phyloP scores from a whole-genome alignment of 2,888 invertebrate species.

The Arge pagana region DNA sequence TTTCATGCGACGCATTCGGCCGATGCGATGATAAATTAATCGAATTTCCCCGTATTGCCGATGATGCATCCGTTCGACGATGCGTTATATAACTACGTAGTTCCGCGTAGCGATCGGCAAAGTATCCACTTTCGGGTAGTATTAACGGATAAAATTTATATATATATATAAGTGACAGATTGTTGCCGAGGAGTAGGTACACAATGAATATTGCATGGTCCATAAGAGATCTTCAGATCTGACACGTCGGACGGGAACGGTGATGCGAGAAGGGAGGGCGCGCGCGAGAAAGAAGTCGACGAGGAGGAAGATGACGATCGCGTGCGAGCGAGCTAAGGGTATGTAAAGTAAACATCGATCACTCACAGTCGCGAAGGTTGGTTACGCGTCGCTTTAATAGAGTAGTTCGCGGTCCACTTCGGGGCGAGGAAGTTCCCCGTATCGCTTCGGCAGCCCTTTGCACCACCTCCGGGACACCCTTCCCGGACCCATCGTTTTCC shows the following conservation, averaged over 20 bases:
- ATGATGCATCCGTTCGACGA: constrained; percentile 19
- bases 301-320: not conserved
- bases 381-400: constrained; percentile 11
- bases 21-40: no score
- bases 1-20: no score
- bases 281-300: constrained; percentile 12
- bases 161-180: not conserved
- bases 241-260: no score
- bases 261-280: constrained; percentile 10
- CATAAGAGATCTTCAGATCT: no score
- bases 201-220: constrained; percentile 19
- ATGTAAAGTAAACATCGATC: constrained; percentile 46
- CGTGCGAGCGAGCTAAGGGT: constrained; percentile 27
- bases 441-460: no score
- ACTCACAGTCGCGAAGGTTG: constrained; percentile 42
- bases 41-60: no score
- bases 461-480: no score
- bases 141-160: constrained; percentile 1
- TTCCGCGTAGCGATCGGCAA: constrained; percentile 8
- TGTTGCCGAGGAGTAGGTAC: constrained; percentile 8
- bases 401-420: no score
- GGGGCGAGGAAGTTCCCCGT: no score
- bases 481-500: no score
- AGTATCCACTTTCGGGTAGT: constrained; percentile 11
- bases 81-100: no score